Base-by-base conservation (phyloP, 2,888 invertebrate species). In the Tenthredo distinguenda region DNA sequence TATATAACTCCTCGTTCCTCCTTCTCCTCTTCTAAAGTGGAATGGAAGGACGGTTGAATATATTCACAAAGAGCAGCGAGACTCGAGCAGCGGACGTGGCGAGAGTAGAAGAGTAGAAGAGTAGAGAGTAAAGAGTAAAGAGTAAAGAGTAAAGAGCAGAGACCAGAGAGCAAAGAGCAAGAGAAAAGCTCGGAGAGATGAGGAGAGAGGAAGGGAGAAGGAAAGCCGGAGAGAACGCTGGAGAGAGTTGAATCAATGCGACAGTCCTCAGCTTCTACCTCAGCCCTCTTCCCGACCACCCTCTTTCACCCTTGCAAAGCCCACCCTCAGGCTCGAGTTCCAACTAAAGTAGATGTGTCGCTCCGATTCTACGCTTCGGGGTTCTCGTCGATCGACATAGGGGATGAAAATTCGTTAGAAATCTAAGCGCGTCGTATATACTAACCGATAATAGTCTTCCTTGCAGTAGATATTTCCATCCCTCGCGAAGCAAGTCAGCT, bases 391-490 rank as follows among this genome's bases (percentile, higher is more conserved):
- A 37, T 55, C 10, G 37, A 50, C 7, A 34, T 4, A 21, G 34
- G 15, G 31, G 6, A 18, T 26, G 18, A n/a, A 71, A 76, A 47
- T 31, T 10, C 4, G 15, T 15, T 31, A 31, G 10, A 12, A 34
- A 7, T 77, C 9, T 47, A 4, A 15, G 7, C 21, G 26, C 21
- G 7, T 26, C 10, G n/a, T n/a, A 12, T 26, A 83, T 76, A 90
- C 94, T 94, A 94, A 98, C 98, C 98, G 96, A 94, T 97, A 98
- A 93, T 98, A 99, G 94, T 99, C 98, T 91, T 98, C 98, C 93
- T 98, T 98, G 95, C 98, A 99, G 94, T 98, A 98, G 90, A 98
- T 98, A 93, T 97, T 97, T 84, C 98, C 98, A 90, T 98, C 98
- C 88, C 98, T 95, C 12, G 97, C 96, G 94, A 98, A 99, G 94